phyloP scores from a whole-genome alignment of 1,140 invertebrate genomes.

The Andrena cerasifolii region DNA sequence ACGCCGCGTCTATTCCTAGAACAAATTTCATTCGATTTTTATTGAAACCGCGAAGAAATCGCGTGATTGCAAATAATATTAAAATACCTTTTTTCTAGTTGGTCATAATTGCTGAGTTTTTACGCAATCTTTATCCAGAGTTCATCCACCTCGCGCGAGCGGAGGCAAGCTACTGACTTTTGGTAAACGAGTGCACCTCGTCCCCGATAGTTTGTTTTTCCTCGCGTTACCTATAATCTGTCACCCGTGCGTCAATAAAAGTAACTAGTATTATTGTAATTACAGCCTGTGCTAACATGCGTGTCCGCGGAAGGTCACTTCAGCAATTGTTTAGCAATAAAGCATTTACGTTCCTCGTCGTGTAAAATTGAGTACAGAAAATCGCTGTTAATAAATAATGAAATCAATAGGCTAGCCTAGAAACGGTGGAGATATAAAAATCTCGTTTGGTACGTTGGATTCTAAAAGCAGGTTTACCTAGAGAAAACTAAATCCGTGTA shows the following conservation, averaged over 20 bases:
- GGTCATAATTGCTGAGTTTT: not conserved
- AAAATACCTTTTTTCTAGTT: too few relatives aligned
- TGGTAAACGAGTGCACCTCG: not conserved
- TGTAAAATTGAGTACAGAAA: not conserved
- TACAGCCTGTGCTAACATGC: not conserved
- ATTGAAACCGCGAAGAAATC: too few relatives aligned
- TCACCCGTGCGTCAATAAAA: not conserved
- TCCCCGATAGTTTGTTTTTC: not conserved
- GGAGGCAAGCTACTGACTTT: not conserved
- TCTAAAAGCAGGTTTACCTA: too few relatives aligned
- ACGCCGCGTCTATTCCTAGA: not conserved
- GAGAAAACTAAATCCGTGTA: too few relatives aligned
- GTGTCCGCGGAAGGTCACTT: not conserved
- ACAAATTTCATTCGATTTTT: too few relatives aligned
- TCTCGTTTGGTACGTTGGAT: too few relatives aligned
- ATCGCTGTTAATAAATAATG: not conserved
- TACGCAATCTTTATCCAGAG: not conserved
- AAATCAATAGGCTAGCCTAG: too few relatives aligned
- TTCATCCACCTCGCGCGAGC: not conserved
- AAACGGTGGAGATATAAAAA: slow-evolving; percentile 2
- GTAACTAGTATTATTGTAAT: slow-evolving; percentile 13
- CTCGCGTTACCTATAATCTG: not conserved
- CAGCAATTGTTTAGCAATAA: not conserved
- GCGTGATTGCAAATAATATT: too few relatives aligned
- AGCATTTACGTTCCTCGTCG: too few relatives aligned